Evolutionary conservation across 2,888 invertebrate species (phyloP).

Genomic region (Pachymerium ferrugineum): DNA sequence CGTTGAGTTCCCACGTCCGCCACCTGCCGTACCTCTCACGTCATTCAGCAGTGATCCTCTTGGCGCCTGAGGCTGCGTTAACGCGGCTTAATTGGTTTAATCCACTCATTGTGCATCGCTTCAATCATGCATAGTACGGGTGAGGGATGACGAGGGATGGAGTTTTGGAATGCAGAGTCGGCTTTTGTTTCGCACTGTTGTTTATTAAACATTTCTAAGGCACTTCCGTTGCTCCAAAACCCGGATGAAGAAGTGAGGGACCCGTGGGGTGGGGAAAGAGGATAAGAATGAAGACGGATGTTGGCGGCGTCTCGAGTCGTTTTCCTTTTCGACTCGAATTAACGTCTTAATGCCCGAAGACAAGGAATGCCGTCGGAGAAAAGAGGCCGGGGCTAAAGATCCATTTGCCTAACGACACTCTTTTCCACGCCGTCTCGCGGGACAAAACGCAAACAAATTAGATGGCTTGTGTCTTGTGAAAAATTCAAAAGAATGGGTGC

Average conservation of each 20-base stretch:
- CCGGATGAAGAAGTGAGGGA: neutral
- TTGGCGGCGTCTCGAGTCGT: neutral
- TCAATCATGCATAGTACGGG: neutral
- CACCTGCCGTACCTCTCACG: neutral
- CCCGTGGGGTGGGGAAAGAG: neutral
- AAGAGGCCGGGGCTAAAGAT: neutral
- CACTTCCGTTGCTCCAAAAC: neutral
- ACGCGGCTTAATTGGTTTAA: neutral
- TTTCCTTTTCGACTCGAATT: neutral
- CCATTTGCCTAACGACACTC: conserved; percentile 17
- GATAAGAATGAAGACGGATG: neutral
- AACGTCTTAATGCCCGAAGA: neutral
- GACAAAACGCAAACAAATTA: neutral
- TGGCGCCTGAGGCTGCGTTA: neutral
- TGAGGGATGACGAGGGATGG: neutral
- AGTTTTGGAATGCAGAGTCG: neutral
- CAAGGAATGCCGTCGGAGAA: conserved; percentile 1
- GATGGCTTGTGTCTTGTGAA: too few species aligned
- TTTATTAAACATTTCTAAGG: neutral
- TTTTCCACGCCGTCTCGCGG: neutral
- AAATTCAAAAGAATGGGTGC: too few species aligned
- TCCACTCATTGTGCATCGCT: neutral
- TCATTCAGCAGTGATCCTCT: neutral
- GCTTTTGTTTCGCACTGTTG: neutral
- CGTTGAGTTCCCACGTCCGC: too few species aligned